Evolutionary conservation across 2,113 vertebrate species (phyloP).

Genomic region (Galbula dea): DNA sequence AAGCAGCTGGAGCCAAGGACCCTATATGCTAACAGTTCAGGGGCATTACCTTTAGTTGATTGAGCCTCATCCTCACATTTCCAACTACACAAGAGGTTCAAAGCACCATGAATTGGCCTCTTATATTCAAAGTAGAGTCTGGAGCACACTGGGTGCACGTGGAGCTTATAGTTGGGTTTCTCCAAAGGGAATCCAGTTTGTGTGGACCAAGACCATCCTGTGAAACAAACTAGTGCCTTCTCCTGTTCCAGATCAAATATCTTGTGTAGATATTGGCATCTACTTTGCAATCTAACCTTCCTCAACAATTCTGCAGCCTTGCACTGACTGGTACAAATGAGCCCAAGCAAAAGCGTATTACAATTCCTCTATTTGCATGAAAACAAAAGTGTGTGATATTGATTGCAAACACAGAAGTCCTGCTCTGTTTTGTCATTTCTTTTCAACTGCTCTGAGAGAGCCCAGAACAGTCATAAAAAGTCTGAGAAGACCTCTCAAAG

Average conservation of each 20-base stretch:
- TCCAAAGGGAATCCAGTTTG: neutral
- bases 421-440: neutral
- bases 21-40: neutral
- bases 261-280: neutral
- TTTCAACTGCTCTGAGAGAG: neutral
- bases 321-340: neutral
- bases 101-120: neutral
- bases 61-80: neutral
- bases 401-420: neutral
- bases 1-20: neutral
- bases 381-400: neutral
- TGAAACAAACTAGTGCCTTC: neutral
- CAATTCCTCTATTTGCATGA: neutral
- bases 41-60: neutral
- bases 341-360: neutral
- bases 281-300: neutral
- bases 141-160: rapidly evolving
- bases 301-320: neutral
- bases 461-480: neutral
- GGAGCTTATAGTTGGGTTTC: neutral
- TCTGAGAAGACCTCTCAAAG: neutral
- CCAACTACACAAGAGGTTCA: neutral
- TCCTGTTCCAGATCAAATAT: neutral
- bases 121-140: neutral
- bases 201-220: neutral